A percentile compares a stretch with the other conserved stretches of the same genome.
These are phyloP conservation scores for Pocillopora grandis DNA, from an alignment of 92 coral and sea anemone genomes.

Conservation along the genomic window DNA sequence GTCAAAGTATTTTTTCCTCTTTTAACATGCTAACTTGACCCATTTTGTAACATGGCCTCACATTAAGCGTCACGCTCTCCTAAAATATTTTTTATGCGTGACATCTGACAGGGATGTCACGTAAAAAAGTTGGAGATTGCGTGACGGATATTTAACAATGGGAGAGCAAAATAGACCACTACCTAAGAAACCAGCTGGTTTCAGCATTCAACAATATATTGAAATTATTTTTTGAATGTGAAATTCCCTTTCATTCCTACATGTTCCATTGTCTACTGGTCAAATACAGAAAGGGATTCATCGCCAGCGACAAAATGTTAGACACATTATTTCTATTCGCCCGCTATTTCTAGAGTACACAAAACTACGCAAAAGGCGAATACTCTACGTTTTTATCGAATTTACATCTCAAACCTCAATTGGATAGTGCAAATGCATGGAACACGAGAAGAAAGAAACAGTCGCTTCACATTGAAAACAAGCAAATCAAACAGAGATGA, in stretches of 20 bases:
- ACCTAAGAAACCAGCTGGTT: too few species aligned
- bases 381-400: too few species aligned
- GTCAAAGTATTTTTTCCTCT: background rate
- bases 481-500: background rate
- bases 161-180: too few species aligned
- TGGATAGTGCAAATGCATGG: background rate
- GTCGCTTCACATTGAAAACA: background rate
- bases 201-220: too few species aligned
- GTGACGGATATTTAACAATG: too few species aligned
- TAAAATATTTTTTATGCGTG: background rate
- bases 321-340: background rate
- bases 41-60: background rate
- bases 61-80: background rate
- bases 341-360: too few species aligned
- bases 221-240: background rate
- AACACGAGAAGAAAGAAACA: background rate
- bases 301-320: conserved; percentile 35
- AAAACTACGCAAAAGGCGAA: too few species aligned
- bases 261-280: background rate
- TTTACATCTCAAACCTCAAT: background rate
- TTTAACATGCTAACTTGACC: background rate
- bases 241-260: background rate
- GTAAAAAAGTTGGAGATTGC: background rate
- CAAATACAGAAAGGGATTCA: background rate
- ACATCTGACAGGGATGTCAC: background rate